Percentiles rank a stretch among this genome's conserved stretches.
Conservation (phyloP, 2,888 invertebrate species). For the Pterostichus madidus region DNA sequence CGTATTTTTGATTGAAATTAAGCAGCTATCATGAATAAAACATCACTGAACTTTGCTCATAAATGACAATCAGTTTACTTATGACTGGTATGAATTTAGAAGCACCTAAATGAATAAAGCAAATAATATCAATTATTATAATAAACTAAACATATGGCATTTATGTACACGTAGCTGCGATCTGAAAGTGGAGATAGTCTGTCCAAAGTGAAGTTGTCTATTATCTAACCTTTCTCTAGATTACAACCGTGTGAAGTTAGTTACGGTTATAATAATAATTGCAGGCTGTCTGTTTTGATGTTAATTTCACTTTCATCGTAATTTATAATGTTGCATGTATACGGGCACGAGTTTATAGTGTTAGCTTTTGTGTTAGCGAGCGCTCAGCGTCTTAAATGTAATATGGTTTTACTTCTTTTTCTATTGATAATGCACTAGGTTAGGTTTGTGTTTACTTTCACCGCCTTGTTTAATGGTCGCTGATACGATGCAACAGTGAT, state of each 20-base stretch:
- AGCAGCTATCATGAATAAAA: neutral
- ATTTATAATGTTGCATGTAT: slow-evolving; percentile 39
- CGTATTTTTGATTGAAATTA: neutral
- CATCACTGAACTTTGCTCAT: neutral
- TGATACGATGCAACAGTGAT: neutral
- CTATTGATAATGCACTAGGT: slow-evolving; percentile 2
- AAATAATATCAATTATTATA: no score
- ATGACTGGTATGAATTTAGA: no score
- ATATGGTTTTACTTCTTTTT: slow-evolving; percentile 42
- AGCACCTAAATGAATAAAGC: no score
- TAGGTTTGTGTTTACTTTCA: slow-evolving; percentile 30
- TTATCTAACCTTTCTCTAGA: slow-evolving; percentile 52
- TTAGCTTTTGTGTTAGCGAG: slow-evolving; percentile 19
- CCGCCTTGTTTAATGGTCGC: neutral
- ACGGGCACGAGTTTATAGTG: slow-evolving; percentile 4
- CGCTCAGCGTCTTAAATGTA: slow-evolving; percentile 19
- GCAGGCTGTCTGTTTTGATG: slow-evolving; percentile 34
- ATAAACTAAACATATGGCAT: slow-evolving; percentile 22
- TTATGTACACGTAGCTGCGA: neutral
- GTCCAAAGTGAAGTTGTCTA: slow-evolving; percentile 5
- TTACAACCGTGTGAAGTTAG: slow-evolving; percentile 49
- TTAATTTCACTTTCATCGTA: slow-evolving; percentile 55
- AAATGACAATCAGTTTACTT: no score
- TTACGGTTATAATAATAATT: slow-evolving; percentile 51
- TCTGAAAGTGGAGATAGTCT: slow-evolving; percentile 25